Evolutionary conservation across 2,113 vertebrate species (phyloP).

Genomic region (Megaceryle maxima): DNA sequence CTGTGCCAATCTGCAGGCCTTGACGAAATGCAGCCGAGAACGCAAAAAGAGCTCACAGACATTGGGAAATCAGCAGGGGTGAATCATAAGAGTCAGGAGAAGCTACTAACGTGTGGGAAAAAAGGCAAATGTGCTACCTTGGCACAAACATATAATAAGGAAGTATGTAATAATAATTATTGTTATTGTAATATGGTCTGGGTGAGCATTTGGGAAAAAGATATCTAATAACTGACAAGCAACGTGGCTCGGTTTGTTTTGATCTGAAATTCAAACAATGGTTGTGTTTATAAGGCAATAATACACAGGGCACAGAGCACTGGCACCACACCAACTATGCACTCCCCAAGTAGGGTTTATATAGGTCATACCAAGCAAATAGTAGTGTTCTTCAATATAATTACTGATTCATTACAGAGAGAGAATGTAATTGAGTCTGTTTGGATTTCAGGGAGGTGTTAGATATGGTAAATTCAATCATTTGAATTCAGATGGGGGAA

Average conservation of each 20-base stretch:
- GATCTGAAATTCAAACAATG: slow-evolving; percentile 71
- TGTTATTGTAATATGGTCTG: slow-evolving; percentile 68
- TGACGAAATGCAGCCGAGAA: slow-evolving; percentile 12
- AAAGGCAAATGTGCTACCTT: slow-evolving; percentile 68
- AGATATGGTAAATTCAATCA: slow-evolving; percentile 18
- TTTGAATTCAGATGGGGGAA: not conserved
- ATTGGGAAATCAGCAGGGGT: slow-evolving; percentile 58
- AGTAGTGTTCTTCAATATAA: slow-evolving; percentile 66
- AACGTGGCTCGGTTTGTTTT: slow-evolving; percentile 65
- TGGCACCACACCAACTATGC: slow-evolving; percentile 61
- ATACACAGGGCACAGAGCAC: slow-evolving; percentile 57
- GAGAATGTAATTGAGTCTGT: slow-evolving; percentile 41
- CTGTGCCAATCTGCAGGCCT: not conserved
- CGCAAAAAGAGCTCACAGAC: not conserved
- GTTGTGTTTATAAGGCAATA: slow-evolving; percentile 66
- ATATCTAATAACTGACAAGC: slow-evolving; percentile 71
- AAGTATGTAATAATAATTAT: slow-evolving; percentile 74
- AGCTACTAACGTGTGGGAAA: slow-evolving; percentile 67
- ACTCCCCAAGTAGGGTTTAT: slow-evolving; percentile 56
- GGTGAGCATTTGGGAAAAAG: slow-evolving; percentile 67
- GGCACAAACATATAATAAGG: slow-evolving; percentile 68
- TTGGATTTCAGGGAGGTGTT: slow-evolving; percentile 48
- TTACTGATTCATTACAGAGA: slow-evolving; percentile 60
- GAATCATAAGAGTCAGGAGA: slow-evolving; percentile 66
- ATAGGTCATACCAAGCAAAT: slow-evolving; percentile 70